These are phyloP conservation scores for Asteroscopus sphinx DNA, from an alignment of 2,888 invertebrate genomes.

Conservation along the genomic window DNA sequence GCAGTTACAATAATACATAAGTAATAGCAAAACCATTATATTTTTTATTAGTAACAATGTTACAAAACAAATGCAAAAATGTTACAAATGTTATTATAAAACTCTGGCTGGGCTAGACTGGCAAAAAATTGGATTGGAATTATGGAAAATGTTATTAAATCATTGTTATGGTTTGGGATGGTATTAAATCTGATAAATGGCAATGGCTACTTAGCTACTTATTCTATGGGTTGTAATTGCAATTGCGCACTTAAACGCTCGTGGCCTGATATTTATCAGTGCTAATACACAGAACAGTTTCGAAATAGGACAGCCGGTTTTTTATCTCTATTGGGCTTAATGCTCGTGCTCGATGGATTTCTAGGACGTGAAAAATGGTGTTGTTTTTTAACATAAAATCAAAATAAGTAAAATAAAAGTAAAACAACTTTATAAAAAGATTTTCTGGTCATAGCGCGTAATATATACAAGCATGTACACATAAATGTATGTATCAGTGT, in stretches of 20 bases:
- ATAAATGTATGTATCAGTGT: conserved; percentile 25
- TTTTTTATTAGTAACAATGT: conserved; percentile 6
- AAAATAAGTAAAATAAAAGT: neutral
- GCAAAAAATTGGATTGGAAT: no score
- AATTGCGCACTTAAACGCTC: no score
- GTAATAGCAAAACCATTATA: conserved; percentile 13
- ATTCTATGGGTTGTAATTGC: no score
- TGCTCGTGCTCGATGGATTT: no score
- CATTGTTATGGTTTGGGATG: no score
- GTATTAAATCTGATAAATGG: no score
- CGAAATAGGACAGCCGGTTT: no score
- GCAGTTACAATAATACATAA: conserved; percentile 44
- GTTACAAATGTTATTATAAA: conserved; percentile 13
- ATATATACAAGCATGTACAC: neutral
- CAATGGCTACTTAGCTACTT: no score
- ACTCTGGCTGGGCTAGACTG: neutral
- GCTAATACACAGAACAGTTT: no score
- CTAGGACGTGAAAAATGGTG: no score
- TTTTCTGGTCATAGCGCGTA: conserved; percentile 21
- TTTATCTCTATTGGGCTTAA: neutral
- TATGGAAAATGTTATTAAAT: no score
- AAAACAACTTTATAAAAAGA: conserved; percentile 1
- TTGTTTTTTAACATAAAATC: conserved; percentile 16
- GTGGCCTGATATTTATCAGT: no score
- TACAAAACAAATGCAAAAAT: conserved; percentile 11